Evolutionary conservation across 2,113 vertebrate genomes (phyloP).

Genomic region (Rhineura floridana): DNA sequence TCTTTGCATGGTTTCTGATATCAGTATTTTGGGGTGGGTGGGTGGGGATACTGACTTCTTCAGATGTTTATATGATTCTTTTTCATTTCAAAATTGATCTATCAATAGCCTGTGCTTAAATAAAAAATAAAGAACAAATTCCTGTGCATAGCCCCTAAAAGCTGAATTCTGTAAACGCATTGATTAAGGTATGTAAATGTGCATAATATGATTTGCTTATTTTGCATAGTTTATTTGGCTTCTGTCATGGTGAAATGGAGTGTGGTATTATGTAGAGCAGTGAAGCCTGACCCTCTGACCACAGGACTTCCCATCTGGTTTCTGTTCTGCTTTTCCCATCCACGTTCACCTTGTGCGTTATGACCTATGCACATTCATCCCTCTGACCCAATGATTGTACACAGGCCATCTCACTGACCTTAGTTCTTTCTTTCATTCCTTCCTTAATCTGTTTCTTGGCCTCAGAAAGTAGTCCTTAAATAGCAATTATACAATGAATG

Average conservation of each 20-base stretch:
- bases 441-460: neutral
- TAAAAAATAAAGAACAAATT: neutral
- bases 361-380: neutral
- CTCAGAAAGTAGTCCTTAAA: neutral
- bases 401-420: neutral
- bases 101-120: neutral
- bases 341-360: neutral
- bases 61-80: neutral
- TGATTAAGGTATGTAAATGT: neutral
- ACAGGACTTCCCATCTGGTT: neutral
- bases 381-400: no score
- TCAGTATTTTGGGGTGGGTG: neutral
- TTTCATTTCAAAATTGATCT: neutral
- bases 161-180: neutral
- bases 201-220: neutral
- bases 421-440: neutral
- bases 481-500: neutral
- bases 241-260: neutral
- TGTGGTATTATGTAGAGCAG: neutral
- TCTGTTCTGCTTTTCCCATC: neutral
- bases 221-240: neutral
- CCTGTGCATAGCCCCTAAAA: neutral
- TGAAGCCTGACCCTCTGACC: neutral
- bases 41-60: neutral
- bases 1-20: neutral